A percentile compares a stretch with the other conserved stretches of the same genome.
phyloP scores from a whole-genome alignment of 2,888 invertebrate genomes.

The Nomada ferruginata region DNA sequence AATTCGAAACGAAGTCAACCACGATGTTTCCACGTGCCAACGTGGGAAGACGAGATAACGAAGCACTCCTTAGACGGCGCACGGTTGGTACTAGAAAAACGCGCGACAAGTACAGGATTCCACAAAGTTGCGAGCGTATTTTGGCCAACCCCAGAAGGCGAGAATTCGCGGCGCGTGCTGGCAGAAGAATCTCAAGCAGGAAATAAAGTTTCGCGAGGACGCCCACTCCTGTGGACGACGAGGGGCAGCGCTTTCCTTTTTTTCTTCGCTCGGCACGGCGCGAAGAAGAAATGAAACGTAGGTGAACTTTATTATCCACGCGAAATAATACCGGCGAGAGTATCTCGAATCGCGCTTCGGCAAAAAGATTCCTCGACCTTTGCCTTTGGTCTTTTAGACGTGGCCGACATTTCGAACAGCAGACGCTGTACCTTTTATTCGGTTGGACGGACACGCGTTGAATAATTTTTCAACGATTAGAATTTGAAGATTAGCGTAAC shows the following conservation, averaged over 20 bases:
- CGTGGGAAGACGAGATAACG: background rate
- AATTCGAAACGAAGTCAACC: background rate
- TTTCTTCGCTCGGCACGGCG: background rate
- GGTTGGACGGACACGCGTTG: too few species aligned
- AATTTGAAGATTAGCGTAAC: too few species aligned
- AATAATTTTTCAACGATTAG: too few species aligned
- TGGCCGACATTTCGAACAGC: too few species aligned
- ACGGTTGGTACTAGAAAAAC: background rate
- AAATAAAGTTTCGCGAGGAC: constrained; percentile 27
- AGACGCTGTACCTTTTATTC: too few species aligned
- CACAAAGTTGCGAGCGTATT: background rate
- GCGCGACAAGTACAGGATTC: background rate
- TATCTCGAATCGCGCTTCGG: constrained; percentile 25
- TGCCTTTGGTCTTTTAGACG: too few species aligned
- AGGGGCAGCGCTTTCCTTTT: constrained; percentile 6
- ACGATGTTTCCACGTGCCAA: background rate
- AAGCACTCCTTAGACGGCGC: background rate
- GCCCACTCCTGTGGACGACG: background rate
- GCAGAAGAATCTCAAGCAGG: constrained; percentile 28
- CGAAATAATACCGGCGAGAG: constrained; percentile 23
- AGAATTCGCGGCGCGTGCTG: background rate
- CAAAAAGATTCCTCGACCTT: background rate
- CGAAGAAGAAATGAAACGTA: constrained; percentile 1
- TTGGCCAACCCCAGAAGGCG: background rate
- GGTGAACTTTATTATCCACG: constrained; percentile 17